Evolutionary conservation across 1,140 invertebrate species (phyloP).

Genomic region (Heliothis subflexa): DNA sequence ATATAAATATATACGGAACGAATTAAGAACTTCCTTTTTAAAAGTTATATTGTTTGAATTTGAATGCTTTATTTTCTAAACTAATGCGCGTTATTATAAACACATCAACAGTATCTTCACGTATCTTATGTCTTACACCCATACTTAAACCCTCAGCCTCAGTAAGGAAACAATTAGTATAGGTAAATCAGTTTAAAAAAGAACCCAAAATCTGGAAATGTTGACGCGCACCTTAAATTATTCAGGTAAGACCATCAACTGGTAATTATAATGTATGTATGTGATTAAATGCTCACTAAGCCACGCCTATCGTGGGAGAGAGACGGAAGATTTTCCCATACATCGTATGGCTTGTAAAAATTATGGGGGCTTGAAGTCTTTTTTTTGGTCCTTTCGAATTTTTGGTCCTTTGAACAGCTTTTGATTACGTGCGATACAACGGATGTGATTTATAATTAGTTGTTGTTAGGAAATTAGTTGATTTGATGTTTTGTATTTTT

Average conservation of each 20-base stretch:
- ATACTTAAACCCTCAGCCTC: conserved; percentile 22
- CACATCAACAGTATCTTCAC: conserved; percentile 17
- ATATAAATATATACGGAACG: too few relatives aligned
- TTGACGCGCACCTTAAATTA: conserved; percentile 39
- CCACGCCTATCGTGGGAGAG: conserved; percentile 50
- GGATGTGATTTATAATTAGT: conserved; percentile 11
- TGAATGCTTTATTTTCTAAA: too few relatives aligned
- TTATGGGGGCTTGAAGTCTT: conserved; percentile 26
- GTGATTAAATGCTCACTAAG: conserved; percentile 53
- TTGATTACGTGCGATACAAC: conserved; percentile 19
- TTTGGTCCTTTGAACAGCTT: conserved; percentile 20
- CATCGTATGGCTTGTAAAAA: conserved; percentile 38
- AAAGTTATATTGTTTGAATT: too few relatives aligned
- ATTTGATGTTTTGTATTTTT: neutral
- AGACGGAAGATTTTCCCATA: conserved; percentile 52
- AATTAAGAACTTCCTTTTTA: too few relatives aligned
- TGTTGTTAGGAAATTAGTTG: neutral
- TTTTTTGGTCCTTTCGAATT: conserved; percentile 29
- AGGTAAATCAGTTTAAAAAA: conserved; percentile 33
- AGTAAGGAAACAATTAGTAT: conserved; percentile 37
- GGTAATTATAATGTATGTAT: conserved; percentile 54
- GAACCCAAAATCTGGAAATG: conserved; percentile 29
- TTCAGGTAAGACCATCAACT: conserved; percentile 46
- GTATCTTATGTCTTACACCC: conserved; percentile 5
- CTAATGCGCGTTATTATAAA: neutral